Percentiles rank a stretch among this genome's conserved stretches.
These are phyloP conservation scores for Parelbella ahira DNA, from an alignment of 2,888 invertebrate species.

Conservation along the genomic window DNA sequence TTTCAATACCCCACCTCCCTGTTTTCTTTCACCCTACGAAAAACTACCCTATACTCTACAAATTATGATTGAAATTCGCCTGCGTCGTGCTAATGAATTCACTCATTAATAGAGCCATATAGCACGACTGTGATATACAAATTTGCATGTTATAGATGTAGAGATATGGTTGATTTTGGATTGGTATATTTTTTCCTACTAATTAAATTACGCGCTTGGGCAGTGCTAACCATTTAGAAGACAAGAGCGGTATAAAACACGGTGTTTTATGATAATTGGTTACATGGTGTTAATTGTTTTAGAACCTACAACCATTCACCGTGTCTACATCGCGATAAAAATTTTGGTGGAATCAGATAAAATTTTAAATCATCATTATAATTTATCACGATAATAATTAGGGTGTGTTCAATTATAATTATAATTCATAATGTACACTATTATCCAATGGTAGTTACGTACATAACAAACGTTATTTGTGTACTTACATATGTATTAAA, in stretches of 20 bases:
- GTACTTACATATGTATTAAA: too few species aligned
- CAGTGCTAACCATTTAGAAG: constrained; percentile 44
- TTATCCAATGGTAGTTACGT: too few species aligned
- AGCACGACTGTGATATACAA: constrained; percentile 26
- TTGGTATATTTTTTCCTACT: constrained; percentile 19
- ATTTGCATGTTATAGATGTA: constrained; percentile 22
- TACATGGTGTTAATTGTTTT: constrained; percentile 12
- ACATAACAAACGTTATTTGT: too few species aligned
- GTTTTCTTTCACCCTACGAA: constrained; percentile 19
- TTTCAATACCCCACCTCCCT: constrained; percentile 26
- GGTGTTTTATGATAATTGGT: constrained; percentile 17
- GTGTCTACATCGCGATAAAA: too few species aligned
- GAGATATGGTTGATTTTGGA: constrained; percentile 15
- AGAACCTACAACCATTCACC: too few species aligned
- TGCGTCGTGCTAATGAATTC: constrained; percentile 29
- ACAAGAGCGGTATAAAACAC: constrained; percentile 31
- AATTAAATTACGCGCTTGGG: constrained; percentile 35
- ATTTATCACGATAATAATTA: too few species aligned
- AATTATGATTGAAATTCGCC: constrained; percentile 27
- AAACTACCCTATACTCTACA: constrained; percentile 23
- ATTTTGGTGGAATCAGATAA: too few species aligned
- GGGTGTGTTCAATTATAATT: too few species aligned
- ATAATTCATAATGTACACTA: too few species aligned
- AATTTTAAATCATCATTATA: too few species aligned
- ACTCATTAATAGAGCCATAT: constrained; percentile 36